phyloP scores from a whole-genome alignment of 1,140 invertebrate genomes.

The Habropoda laboriosa region DNA sequence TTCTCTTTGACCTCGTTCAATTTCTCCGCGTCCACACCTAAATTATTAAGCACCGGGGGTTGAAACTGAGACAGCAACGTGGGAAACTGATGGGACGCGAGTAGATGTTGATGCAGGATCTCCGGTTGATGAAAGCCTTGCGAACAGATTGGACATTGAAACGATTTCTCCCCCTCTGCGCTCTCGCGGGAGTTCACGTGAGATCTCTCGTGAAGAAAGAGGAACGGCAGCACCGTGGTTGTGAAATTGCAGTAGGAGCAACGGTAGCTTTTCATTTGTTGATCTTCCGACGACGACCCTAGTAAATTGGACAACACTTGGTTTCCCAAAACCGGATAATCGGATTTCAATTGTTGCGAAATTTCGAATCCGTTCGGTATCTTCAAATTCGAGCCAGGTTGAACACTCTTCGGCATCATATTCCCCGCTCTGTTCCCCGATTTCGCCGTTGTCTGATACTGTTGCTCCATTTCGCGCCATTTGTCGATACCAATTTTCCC shows the following conservation, averaged over 20 bases:
- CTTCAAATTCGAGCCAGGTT: constrained; percentile 82
- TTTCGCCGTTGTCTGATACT: constrained; percentile 76
- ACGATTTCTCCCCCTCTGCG: constrained; percentile 61
- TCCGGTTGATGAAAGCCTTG: constrained; percentile 83
- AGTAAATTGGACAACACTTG: constrained; percentile 84
- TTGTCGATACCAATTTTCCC: constrained; percentile 88
- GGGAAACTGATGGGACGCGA: constrained; percentile 83
- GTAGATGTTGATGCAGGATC: constrained; percentile 84
- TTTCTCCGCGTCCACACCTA: constrained; percentile 60
- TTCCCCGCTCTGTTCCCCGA: constrained; percentile 24
- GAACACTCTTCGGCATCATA: constrained; percentile 54
- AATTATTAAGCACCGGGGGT: constrained; percentile 64
- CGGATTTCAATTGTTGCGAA: constrained; percentile 68
- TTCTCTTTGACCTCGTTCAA: constrained; percentile 55
- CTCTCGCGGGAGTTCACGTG: constrained; percentile 83
- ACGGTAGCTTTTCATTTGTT: constrained; percentile 88
- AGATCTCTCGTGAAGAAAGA: constrained; percentile 94
- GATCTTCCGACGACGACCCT: constrained; percentile 81
- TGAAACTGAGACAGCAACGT: constrained; percentile 81
- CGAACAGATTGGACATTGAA: constrained; percentile 85
- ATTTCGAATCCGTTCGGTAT: constrained; percentile 84
- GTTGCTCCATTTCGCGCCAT: constrained; percentile 85
- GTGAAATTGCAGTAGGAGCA: constrained; percentile 94
- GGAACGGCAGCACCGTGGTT: constrained; percentile 93
- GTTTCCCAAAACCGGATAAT: constrained; percentile 79